A percentile compares a stretch with the other conserved stretches of the same genome.
Evolutionary conservation across 1,140 invertebrate species (phyloP).

Genomic region (Drosophila parabipectinata): DNA sequence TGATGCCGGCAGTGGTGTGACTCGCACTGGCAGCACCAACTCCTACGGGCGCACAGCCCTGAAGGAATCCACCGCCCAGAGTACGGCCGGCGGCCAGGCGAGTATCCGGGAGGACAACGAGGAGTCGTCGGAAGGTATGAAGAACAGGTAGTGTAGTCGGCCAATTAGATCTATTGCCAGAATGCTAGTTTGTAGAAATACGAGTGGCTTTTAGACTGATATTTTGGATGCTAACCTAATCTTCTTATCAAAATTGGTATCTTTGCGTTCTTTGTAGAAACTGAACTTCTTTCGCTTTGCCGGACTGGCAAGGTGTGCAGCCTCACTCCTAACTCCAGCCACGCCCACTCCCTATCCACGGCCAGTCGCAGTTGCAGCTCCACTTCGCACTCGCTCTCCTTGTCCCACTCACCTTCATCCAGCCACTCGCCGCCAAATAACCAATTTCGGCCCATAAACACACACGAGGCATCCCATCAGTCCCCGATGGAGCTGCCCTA

Average conservation of each 20-base stretch:
- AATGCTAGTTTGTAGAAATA: conserved; percentile 15
- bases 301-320: conserved; percentile 16
- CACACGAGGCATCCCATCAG: conserved; percentile 13
- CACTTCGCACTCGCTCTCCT: conserved; percentile 19
- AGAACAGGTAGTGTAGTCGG: conserved; percentile 81
- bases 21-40: conserved; percentile 14
- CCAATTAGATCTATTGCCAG: conserved; percentile 48
- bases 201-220: neutral
- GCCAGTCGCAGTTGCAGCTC: conserved; percentile 36
- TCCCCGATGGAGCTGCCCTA: neutral
- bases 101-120: conserved; percentile 80
- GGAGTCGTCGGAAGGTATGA: conserved; percentile 83
- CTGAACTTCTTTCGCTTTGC: conserved; percentile 62
- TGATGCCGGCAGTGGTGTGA: conserved; percentile 46
- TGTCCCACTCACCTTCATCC: neutral
- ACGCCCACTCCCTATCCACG: conserved; percentile 37
- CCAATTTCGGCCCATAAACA: conserved; percentile 65
- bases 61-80: neutral
- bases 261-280: conserved; percentile 37
- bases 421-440: conserved; percentile 37
- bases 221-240: neutral
- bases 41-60: conserved; percentile 34
- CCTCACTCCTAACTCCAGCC: conserved; percentile 10
- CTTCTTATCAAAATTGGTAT: neutral
- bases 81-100: conserved; percentile 24